Percentiles rank a stretch among this genome's conserved stretches.
These are phyloP conservation scores for Hoplodrina ambigua DNA, from an alignment of 2,888 invertebrate genomes.

Conservation along the genomic window DNA sequence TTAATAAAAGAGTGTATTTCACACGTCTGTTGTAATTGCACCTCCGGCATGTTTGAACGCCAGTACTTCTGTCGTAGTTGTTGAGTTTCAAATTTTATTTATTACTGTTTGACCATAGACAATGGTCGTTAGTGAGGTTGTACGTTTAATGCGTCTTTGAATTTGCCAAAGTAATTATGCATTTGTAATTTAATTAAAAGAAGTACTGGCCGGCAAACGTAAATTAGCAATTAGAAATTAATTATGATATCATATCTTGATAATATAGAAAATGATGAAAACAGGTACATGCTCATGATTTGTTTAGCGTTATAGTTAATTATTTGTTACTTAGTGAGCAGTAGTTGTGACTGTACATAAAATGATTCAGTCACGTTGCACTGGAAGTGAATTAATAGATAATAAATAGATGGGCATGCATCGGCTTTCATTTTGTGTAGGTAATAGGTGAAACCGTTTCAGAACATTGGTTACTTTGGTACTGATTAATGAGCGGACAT, in stretches of 20 bases:
- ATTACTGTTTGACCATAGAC: constrained; percentile 70
- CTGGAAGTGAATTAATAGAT: constrained; percentile 47
- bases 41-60: constrained; percentile 72
- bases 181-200: constrained; percentile 81
- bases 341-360: constrained; percentile 51
- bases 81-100: constrained; percentile 76
- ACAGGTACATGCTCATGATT: constrained; percentile 82
- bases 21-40: constrained; percentile 67
- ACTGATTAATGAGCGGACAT: constrained; percentile 84
- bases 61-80: constrained; percentile 76
- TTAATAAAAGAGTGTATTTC: constrained; percentile 82
- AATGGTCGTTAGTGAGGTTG: constrained; percentile 72
- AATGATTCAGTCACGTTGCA: constrained; percentile 53
- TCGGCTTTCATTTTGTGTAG: constrained; percentile 80
- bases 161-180: constrained; percentile 86
- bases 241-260: constrained; percentile 80
- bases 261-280: constrained; percentile 77
- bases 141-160: constrained; percentile 71
- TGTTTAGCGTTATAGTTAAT: constrained; percentile 40
- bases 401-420: constrained; percentile 78
- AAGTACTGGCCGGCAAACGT: constrained; percentile 81
- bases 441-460: constrained; percentile 84
- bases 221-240: constrained; percentile 72
- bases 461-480: constrained; percentile 83
- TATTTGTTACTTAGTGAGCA: constrained; percentile 27